Percentiles rank a stretch among this genome's conserved stretches.
Evolutionary conservation across 2,113 vertebrate genomes (phyloP).

Genomic region (Lasiurus cinereus): DNA sequence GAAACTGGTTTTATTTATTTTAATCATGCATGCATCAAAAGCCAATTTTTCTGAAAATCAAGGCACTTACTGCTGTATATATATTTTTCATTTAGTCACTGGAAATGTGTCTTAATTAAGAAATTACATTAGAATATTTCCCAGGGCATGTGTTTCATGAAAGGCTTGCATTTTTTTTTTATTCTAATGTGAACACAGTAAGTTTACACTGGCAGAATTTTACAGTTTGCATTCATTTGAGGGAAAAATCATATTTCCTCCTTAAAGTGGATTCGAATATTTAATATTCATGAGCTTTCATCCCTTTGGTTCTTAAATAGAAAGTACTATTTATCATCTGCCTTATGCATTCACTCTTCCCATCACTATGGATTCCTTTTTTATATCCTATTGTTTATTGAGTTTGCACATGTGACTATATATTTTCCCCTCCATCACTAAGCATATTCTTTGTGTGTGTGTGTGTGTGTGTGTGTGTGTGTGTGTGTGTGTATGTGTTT

Average conservation of each 20-base stretch:
- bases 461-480: constrained; percentile 64
- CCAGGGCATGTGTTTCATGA: constrained; percentile 28
- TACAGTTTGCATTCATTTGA: constrained; percentile 69
- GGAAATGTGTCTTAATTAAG: constrained; percentile 76
- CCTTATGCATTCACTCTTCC: constrained; percentile 54
- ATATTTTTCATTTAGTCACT: constrained; percentile 67
- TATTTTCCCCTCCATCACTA: constrained; percentile 45
- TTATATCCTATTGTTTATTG: constrained; percentile 62
- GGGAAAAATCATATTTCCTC: constrained; percentile 69
- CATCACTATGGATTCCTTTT: constrained; percentile 68
- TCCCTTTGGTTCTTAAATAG: constrained; percentile 76
- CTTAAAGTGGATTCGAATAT: constrained; percentile 69
- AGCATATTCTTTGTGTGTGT: constrained; percentile 41
- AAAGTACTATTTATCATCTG: constrained; percentile 82
- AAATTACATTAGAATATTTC: constrained; percentile 77
- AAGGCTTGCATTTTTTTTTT: constrained; percentile 62
- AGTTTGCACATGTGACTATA: constrained; percentile 60
- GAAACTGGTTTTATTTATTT: constrained; percentile 53
- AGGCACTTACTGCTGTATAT: constrained; percentile 49
- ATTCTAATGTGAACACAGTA: constrained; percentile 53
- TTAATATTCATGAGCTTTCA: constrained; percentile 80
- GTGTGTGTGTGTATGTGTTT: constrained; percentile 66
- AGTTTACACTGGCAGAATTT: constrained; percentile 62
- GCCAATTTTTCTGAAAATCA: constrained; percentile 57
- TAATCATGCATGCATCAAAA: constrained; percentile 60